phyloP scores from a whole-genome alignment of 2,797 vertebrate species.

The Sorex maritimensis region DNA sequence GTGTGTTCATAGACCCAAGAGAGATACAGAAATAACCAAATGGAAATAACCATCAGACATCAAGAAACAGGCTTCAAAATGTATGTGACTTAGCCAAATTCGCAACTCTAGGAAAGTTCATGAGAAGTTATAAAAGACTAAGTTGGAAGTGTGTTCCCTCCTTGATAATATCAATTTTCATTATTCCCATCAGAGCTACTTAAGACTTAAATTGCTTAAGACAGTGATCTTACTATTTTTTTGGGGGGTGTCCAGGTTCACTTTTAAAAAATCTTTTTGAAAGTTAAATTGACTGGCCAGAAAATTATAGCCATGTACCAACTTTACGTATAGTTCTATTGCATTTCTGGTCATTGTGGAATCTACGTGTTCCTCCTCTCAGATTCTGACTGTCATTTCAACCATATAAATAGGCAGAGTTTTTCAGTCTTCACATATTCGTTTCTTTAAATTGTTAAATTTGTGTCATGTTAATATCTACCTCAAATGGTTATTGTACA shows the following conservation, averaged over 20 bases:
- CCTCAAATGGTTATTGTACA: too few species aligned
- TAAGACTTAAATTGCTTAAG: background rate
- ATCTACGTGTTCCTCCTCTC: background rate
- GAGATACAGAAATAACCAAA: too few species aligned
- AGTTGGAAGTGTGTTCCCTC: background rate
- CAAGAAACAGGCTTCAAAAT: background rate
- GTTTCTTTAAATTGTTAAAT: too few species aligned
- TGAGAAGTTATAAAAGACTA: background rate
- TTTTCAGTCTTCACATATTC: too few species aligned
- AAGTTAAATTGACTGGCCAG: background rate
- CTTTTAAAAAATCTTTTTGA: background rate
- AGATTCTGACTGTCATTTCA: too few species aligned
- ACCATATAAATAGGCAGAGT: too few species aligned
- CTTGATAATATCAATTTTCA: background rate
- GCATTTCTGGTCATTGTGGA: background rate
- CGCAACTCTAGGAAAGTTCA: too few species aligned
- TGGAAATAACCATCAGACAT: too few species aligned
- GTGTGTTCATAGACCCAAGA: too few species aligned
- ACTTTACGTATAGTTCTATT: background rate
- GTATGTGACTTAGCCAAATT: background rate
- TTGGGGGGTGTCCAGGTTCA: too few species aligned
- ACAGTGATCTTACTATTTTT: background rate
- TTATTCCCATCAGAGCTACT: background rate
- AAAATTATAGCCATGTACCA: background rate
- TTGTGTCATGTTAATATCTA: too few species aligned